Evolutionary conservation across 2,113 vertebrate genomes (phyloP), one percentile per base, ranked within the genome.

Genomic region (Toxotes jaculatrix): DNA sequence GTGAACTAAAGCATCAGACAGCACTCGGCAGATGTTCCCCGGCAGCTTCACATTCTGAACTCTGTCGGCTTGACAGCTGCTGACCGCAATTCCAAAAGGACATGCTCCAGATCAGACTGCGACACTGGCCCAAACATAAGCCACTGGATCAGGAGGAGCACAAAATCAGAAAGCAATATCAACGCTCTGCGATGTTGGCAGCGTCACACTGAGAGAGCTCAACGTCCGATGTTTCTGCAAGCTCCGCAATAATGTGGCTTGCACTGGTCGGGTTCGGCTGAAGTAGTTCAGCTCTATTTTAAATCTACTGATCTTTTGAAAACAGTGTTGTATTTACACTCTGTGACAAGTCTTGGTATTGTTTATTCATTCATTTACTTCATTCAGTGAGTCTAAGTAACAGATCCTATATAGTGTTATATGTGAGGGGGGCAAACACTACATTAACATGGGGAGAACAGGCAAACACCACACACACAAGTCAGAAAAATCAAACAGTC

Each of bases 81-180:
- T 93, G 94, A 93, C 90, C 86, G 87, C 88, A 86, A 92, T 93
- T 92, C 77, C 63, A 88, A 93, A 91, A 88, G 90, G 89, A 89
- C 91, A 90, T 84, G 89, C 73, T 92, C 88, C 64, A 93, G 84
- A 89, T 91, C 80, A 76, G 84, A 65, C 77, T 59, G 67, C 59
- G 21, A 90, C 88, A 88, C 88, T 80, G 87, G 89, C 89, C 91
- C 86, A 85, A 90, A 89, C 92, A 87, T 88, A 94, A 92, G 90
- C 90, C 89, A 87, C 34, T 53, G 83, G 88, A 90, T 90, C 81
- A 81, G 73, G 74, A 43, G 42, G 5, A 60, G 77, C 71, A 73
- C 64, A 74, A 74, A 88, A 87, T 80, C 85, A 88, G 80, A 87
- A 82, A 87, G 84, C 75, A 79, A 87, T 83, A 82, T 74, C 81